These are phyloP conservation scores for Magallana angulata DNA, from an alignment of 1,140 invertebrate species.

Conservation along the genomic window DNA sequence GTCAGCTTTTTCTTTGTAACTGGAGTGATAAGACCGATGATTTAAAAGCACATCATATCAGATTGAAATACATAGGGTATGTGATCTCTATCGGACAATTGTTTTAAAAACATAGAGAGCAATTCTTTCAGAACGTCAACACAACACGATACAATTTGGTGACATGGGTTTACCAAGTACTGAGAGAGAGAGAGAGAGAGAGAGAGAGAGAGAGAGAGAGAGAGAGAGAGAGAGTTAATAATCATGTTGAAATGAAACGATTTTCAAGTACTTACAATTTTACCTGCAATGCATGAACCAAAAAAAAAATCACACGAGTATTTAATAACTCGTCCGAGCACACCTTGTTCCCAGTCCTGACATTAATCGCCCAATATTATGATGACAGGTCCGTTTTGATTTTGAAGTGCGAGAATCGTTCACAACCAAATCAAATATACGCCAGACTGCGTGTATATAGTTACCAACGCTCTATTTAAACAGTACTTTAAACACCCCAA, in stretches of 20 bases:
- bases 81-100: not conserved
- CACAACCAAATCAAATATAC: constrained; percentile 30
- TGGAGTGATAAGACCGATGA: not conserved
- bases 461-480: constrained; percentile 38
- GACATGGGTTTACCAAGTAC: not conserved
- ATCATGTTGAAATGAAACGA: not conserved
- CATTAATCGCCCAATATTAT: not conserved
- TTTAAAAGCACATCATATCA: not conserved
- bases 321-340: not conserved
- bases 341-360: not conserved
- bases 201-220: not conserved
- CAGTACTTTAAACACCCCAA: constrained; percentile 26
- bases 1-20: not conserved
- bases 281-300: not conserved
- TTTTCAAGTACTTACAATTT: not conserved
- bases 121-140: not conserved
- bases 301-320: not conserved
- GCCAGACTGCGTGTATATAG: constrained; percentile 12
- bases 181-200: not conserved
- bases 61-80: not conserved
- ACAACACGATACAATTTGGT: not conserved
- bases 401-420: not conserved
- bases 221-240: not conserved
- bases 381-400: constrained; percentile 10
- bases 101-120: not conserved